phyloP scores from a whole-genome alignment of 2,797 vertebrate genomes.

The Danionella dracula region DNA sequence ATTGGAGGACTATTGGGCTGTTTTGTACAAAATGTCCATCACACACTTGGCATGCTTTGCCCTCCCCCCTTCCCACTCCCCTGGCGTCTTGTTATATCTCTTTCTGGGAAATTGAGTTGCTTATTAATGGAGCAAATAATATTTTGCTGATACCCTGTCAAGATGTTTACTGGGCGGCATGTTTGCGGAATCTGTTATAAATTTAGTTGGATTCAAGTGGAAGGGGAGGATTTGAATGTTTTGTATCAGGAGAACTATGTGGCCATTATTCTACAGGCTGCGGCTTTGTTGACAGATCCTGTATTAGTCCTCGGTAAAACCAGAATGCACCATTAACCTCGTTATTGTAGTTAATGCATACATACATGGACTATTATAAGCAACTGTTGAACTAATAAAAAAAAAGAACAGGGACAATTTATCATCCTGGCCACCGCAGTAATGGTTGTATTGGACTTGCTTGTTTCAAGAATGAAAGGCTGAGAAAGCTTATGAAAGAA shows the following conservation, averaged over 20 bases:
- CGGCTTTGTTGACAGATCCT: slow-evolving; percentile 58
- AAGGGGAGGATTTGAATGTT: neutral
- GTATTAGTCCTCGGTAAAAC: slow-evolving; percentile 59
- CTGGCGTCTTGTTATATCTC: slow-evolving; percentile 63
- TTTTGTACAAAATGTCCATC: slow-evolving; percentile 60
- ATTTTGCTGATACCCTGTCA: slow-evolving; percentile 47
- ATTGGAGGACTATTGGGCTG: slow-evolving; percentile 57
- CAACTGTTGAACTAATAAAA: slow-evolving; percentile 70
- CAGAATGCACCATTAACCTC: slow-evolving; percentile 64
- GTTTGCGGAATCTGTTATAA: slow-evolving; percentile 36
- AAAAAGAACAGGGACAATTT: slow-evolving; percentile 70
- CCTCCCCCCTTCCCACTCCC: slow-evolving; percentile 34
- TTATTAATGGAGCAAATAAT: slow-evolving; percentile 66
- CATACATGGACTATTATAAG: slow-evolving; percentile 67
- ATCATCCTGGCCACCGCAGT: slow-evolving; percentile 55
- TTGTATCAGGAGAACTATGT: slow-evolving; percentile 46
- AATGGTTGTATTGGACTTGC: slow-evolving; percentile 9
- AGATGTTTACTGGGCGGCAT: slow-evolving; percentile 56
- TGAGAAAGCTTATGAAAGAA: neutral
- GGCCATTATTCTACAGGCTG: slow-evolving; percentile 65
- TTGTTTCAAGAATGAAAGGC: slow-evolving; percentile 5
- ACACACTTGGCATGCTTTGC: slow-evolving; percentile 37
- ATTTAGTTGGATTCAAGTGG: slow-evolving; percentile 31
- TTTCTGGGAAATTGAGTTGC: slow-evolving; percentile 59
- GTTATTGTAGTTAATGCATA: slow-evolving; percentile 58